phyloP scores from a whole-genome alignment of 2,113 vertebrate species.

The Myotis yumanensis region DNA sequence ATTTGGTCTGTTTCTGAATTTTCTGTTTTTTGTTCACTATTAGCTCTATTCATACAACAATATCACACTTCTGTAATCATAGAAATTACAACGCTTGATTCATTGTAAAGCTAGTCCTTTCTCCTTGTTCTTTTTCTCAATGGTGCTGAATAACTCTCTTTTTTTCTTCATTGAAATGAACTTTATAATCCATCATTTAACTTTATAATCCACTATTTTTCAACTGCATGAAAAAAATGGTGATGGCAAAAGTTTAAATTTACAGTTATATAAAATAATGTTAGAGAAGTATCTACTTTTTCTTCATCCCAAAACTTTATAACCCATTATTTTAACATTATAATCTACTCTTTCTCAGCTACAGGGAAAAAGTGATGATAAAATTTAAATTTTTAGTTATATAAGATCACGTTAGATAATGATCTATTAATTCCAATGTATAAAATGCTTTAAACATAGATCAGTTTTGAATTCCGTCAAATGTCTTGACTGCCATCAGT shows the following conservation, averaged over 20 bases:
- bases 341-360: too few relatives aligned
- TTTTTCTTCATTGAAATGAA: not conserved
- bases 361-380: too few relatives aligned
- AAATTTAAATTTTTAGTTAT: too few relatives aligned
- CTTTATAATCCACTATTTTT: not conserved
- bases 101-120: not conserved
- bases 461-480: not conserved
- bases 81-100: not conserved
- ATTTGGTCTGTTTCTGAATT: not conserved
- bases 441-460: not conserved
- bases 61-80: not conserved
- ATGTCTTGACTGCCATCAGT: not conserved
- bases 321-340: too few relatives aligned
- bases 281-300: too few relatives aligned
- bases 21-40: not conserved
- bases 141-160: not conserved
- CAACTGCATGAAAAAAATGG: not conserved
- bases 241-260: not conserved
- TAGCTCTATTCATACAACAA: not conserved
- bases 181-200: not conserved
- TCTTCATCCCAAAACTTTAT: too few relatives aligned
- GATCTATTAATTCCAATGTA: not conserved
- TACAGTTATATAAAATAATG: not conserved
- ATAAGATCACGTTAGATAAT: not conserved
- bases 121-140: not conserved